Conservation (phyloP, 2,113 vertebrate genomes). For the Desmodus rotundus region DNA sequence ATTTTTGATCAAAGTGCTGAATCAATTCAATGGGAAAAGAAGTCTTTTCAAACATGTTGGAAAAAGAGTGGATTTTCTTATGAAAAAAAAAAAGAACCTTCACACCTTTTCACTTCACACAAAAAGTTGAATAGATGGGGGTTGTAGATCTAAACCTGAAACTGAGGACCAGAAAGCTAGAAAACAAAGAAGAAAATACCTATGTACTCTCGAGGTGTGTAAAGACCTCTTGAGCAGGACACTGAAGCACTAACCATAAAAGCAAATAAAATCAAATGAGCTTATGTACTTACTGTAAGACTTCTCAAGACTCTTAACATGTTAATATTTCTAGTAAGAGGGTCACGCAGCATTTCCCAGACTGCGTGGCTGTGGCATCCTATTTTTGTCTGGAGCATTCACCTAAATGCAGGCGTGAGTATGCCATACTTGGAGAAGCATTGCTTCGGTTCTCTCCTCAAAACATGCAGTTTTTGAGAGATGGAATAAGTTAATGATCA, state of each 20-base stretch:
- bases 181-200: not conserved
- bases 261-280: not conserved
- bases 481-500: not conserved
- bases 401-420: not conserved
- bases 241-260: conserved; percentile 14
- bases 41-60: not conserved
- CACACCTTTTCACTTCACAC: not conserved
- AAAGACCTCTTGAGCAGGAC: not conserved
- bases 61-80: not conserved
- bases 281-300: not conserved
- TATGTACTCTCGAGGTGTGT: not conserved
- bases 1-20: not conserved
- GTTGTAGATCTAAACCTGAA: conserved; percentile 5
- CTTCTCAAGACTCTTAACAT: not conserved
- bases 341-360: not conserved
- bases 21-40: not conserved
- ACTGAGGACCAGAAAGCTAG: not conserved
- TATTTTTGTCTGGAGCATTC: not conserved
- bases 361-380: not conserved
- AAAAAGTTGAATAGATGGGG: not conserved
- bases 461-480: conserved; percentile 5
- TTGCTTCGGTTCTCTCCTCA: not conserved
- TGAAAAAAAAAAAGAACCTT: not conserved
- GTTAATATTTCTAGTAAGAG: conserved; percentile 6
- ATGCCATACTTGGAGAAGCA: not conserved